Base-by-base conservation (phyloP, 2,113 vertebrate genomes). In the Apeltes quadracus region DNA sequence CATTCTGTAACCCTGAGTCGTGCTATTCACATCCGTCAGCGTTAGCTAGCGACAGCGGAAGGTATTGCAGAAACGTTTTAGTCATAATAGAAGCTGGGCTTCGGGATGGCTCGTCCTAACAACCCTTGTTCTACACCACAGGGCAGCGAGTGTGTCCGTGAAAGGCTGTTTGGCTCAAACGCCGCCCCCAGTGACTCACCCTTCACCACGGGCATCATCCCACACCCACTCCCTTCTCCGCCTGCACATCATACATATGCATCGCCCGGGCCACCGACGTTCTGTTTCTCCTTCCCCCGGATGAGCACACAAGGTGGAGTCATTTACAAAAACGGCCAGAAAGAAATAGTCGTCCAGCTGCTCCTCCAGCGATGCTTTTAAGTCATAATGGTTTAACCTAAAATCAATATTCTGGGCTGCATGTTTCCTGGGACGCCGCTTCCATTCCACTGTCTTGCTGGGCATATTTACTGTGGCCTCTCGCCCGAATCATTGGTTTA, bases 391-490 rank as follows among this genome's bases (percentile, higher is more conserved):
- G 78, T 89, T 90, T 81, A 84, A 85, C 82, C 81, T 72, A 50
- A 79, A 86, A 92, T 93, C 89, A 84, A 89, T 93, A 92, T 82
- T 72, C 67, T 57, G 36, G 63, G 56, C 70, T 63, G 72, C 74
- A 76, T 83, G 87, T 88, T 83, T 82, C 72, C 69, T 48, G 68
- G 61, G 56, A 85, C 80, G 29, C 61, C 77, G 74, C 79, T 72
- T 85, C 82, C 82, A 69, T 88, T 84, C 85, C 75, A 68, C 69
- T 62, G 79, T 76, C 79, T 48, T 76, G 77, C 82, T 87, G 75
- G 69, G 74, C 73, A 84, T 83, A 69, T 89, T 78, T 82, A 84
- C 77, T 76, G 58, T 72, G 50, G 81, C 84, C 69, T 73, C 56
- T 39, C n/a, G 81, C 65, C 69, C 53, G 11, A 57, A 69, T 91